These are phyloP conservation scores for Tiliacea aurago DNA, from an alignment of 2,888 invertebrate genomes.

Conservation along the genomic window DNA sequence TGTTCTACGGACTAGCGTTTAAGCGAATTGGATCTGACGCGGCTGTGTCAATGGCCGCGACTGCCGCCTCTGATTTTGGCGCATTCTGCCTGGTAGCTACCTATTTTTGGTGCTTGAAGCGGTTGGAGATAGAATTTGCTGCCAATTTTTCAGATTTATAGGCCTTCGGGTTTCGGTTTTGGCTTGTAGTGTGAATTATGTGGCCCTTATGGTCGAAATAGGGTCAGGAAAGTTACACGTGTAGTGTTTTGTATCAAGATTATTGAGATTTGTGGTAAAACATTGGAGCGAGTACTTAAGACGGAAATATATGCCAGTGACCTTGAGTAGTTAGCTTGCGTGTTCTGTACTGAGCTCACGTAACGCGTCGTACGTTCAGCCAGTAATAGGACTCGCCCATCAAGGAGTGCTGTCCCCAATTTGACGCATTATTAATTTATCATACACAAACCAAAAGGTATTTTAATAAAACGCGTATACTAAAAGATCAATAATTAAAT, in stretches of 20 bases:
- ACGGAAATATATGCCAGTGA: too few species aligned
- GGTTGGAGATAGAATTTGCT: slow-evolving; percentile 23
- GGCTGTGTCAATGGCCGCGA: slow-evolving; percentile 38
- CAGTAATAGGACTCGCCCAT: too few species aligned
- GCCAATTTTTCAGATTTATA: slow-evolving; percentile 55
- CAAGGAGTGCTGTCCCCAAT: too few species aligned
- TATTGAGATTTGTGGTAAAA: not conserved
- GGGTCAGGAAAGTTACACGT: not conserved
- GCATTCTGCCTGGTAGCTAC: slow-evolving; percentile 29
- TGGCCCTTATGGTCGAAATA: not conserved
- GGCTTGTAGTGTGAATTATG: slow-evolving; percentile 7
- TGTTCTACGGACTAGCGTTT: slow-evolving; percentile 18
- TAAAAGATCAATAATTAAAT: too few species aligned
- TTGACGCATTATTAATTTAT: too few species aligned
- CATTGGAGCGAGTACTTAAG: not conserved
- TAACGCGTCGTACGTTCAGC: too few species aligned
- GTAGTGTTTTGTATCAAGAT: slow-evolving; percentile 1
- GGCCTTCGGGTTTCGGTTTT: slow-evolving; percentile 14
- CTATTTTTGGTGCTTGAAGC: slow-evolving; percentile 37
- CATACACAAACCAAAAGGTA: too few species aligned
- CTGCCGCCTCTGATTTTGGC: slow-evolving; percentile 39
- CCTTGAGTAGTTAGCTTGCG: too few species aligned
- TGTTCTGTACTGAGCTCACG: too few species aligned
- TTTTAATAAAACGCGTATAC: too few species aligned
- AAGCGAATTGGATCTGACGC: slow-evolving; percentile 40